phyloP scores from a whole-genome alignment of 2,113 vertebrate genomes.

The Phalacrocorax carbo region DNA sequence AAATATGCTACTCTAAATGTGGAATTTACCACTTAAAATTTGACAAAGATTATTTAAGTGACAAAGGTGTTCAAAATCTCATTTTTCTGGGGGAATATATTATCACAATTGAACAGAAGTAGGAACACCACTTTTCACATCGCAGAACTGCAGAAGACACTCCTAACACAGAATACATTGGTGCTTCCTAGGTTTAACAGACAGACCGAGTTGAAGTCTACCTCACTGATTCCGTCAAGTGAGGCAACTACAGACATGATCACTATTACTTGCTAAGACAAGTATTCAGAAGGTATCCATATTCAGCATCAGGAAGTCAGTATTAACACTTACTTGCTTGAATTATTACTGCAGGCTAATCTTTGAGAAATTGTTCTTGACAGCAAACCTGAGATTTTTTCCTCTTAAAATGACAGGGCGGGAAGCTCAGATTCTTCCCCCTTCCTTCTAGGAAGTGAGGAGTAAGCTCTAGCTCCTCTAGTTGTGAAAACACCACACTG shows the following conservation, averaged over 20 bases:
- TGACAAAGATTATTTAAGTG: background rate
- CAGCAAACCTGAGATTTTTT: background rate
- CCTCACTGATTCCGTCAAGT: background rate
- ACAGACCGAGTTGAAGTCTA: background rate
- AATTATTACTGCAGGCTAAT: background rate
- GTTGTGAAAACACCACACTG: background rate
- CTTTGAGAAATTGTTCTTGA: background rate
- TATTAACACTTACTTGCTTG: background rate
- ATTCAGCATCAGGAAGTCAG: background rate
- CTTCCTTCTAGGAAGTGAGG: background rate
- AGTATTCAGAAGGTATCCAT: background rate
- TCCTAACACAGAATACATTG: background rate
- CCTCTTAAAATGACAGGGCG: background rate
- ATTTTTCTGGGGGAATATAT: background rate
- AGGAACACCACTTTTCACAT: background rate
- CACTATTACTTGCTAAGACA: background rate
- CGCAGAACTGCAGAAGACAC: fast-evolving
- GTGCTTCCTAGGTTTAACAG: background rate
- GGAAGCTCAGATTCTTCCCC: background rate
- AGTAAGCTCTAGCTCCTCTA: background rate
- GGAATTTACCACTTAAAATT: background rate
- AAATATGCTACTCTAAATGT: background rate
- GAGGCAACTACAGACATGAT: background rate
- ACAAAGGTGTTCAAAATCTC: background rate
- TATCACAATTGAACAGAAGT: background rate